Evolutionary conservation across 2,113 vertebrate species (phyloP), one percentile per base, ranked within the genome.

Genomic region (Heliornis fulica): DNA sequence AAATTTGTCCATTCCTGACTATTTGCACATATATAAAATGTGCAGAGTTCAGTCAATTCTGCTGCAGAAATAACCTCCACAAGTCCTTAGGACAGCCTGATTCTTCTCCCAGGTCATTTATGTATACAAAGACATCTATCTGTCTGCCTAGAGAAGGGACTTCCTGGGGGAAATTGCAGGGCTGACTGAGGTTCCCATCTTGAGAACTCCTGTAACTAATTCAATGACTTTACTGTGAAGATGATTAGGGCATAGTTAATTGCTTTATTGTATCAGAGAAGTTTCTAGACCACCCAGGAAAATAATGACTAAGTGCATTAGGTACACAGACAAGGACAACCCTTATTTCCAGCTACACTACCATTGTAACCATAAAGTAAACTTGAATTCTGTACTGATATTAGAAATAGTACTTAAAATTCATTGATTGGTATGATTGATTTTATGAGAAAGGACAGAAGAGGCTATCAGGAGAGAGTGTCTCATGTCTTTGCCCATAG

Each of bases 361-460:
- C 3, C 1, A 34, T 3, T 4, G 1, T 19, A 71, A 40, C 5
- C 3, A 41, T 11, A 6, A 7, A 46, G 16, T 21, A 57, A 77
- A 46, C 8, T 32, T 56, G 43, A 88, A 91, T 70, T 82, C 22
- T 79, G 10, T 66, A 29, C 3, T 70, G 13, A 11, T 43, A 57
- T 48, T 32, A 76, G 15, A 91, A 57, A 53, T n/a, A 61, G 5
- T 0, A 48, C 5, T 63, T 53, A 34, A 79, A 53, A 40, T 40
- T 7, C 34, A 6, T 23, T 48, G 11, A 76, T n/a, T n/a, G n/a
- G n/a, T n/a, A n/a, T n/a, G n/a, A n/a, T n/a, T n/a, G 8, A 26
- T 43, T 59, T 63, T 53, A 8, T 72, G 15, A 3, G 16, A 76
- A 87, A 43, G 5, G 11, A 83, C 10, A 56, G 22, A 54, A 64